Base-by-base conservation (phyloP, 2,113 vertebrate species). In the Motacilla tschutschensis region DNA sequence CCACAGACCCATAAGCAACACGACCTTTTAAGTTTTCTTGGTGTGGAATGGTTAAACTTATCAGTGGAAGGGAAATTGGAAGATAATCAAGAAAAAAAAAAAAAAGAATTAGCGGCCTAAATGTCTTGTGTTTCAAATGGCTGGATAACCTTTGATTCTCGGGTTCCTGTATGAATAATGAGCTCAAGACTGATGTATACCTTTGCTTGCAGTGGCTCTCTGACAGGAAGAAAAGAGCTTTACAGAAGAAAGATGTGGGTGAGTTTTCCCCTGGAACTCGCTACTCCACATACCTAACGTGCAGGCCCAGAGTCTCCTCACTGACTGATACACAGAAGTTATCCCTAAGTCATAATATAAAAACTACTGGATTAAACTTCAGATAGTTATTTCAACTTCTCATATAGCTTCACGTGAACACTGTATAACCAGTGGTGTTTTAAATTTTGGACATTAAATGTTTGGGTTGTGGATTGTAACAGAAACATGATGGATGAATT, bases 201-300 rank as follows among this genome's bases (percentile, higher is more conserved):
- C 0, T 88, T 89, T 84, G 47, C 44, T 92, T 75, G 29, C 91
- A 99, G 99, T 99, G 99, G 99, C 95, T 99, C 58, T 99, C 99
- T 5, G 99, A 99, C 89, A 97, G 98, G 74, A 99, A 99, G 96
- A 99, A 99, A 95, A 97, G 99, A 91, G 98, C 98, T 14, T 89
- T 99, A 10, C 99, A 99, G 95, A 99, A 99, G 96, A 98, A 98
- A 93, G 98, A 99, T 98, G 98, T 97, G 5, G 99, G 99, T 99
- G 92, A 98, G 99, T 98, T 55, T 60, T 79, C 12, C 55, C 0
- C 2, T 72, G 6, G 0, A 15, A 13, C 10, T 17, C 0, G 10
- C 44, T 67, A 10, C 26, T 62, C 6, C 17, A 7, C 7, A 0
- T 0, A 2, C 0, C 7, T 10, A 20, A 0, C 3, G 0, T 10